Percentiles rank a stretch among this genome's conserved stretches.
Evolutionary conservation across 1,140 invertebrate genomes (phyloP).

Genomic region (Pseudoatta argentina): DNA sequence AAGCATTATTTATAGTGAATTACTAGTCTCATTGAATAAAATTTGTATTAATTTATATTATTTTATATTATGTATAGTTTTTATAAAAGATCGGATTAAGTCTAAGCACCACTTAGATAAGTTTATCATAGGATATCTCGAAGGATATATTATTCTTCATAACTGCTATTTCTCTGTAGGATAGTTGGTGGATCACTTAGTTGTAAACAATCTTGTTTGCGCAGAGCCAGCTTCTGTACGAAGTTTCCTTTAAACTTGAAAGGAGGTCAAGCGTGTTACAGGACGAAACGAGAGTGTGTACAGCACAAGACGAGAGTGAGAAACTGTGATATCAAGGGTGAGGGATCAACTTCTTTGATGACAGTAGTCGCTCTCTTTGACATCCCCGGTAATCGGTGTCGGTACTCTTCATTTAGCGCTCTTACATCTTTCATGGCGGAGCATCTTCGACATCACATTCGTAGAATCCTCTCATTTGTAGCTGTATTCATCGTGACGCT

Average conservation of each 20-base stretch:
- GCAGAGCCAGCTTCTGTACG: slow-evolving; percentile 16
- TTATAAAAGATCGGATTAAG: neutral
- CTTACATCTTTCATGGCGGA: slow-evolving; percentile 76
- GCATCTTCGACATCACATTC: slow-evolving; percentile 39
- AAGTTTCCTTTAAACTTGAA: slow-evolving; percentile 49
- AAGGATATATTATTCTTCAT: slow-evolving; percentile 2
- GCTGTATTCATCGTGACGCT: slow-evolving; percentile 72
- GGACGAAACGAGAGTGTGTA: slow-evolving; percentile 26
- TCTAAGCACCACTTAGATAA: neutral
- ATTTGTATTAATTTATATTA: neutral
- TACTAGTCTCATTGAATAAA: neutral
- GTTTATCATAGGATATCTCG: slow-evolving; percentile 2
- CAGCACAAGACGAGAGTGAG: neutral
- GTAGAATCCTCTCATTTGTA: slow-evolving; percentile 74
- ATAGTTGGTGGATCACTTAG: slow-evolving; percentile 28
- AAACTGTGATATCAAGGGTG: neutral
- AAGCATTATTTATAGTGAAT: neutral
- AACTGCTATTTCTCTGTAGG: neutral
- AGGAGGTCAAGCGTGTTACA: slow-evolving; percentile 48
- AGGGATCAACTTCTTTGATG: slow-evolving; percentile 54
- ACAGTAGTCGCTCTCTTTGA: slow-evolving; percentile 52
- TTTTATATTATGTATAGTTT: neutral
- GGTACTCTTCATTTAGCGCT: slow-evolving; percentile 76
- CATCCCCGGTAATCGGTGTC: slow-evolving; percentile 40
- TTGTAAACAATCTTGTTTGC: slow-evolving; percentile 53